Evolutionary conservation across 2,797 vertebrate species (phyloP), one percentile per base, ranked within the genome.

Genomic region (Amazona ochrocephala): DNA sequence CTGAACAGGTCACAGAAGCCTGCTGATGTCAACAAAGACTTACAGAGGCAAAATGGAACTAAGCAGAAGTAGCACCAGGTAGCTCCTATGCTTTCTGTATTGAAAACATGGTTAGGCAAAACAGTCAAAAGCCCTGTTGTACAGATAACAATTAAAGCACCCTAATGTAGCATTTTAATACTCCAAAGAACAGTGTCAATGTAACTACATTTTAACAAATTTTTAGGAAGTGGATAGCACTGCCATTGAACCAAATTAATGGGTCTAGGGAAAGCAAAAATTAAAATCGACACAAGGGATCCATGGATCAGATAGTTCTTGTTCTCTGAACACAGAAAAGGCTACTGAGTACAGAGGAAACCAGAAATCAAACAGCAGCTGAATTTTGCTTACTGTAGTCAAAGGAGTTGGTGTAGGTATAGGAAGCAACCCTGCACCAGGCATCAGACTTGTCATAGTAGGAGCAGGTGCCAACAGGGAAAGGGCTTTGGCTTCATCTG

Each of bases 401-500:
- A 99, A 97, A 4, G 99, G 98, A 13, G 98, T 95, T 53, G 99
- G 98, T 19, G 98, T 98, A 15, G 99, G 99, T 91, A 99, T 99
- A 39, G 99, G 99, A 89, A 99, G 98, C 95, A 99, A 97, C 58
- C 99, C 99, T 96, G 98, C 99, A 81, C 99, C 99, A 54, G 99
- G 98, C 96, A 99, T 98, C 98, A 99, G 96, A 93, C 97, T 99
- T 95, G 99, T 98, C 65, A 98, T 98, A 41, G 99, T 98, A 93
- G 99, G 92, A 91, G 98, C 98, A 90, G 99, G 99, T 10, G 99
- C 99, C 98, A 99, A 97, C 2, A 99, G 98, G 67, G 99, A 99
- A 65, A 99, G 98, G 74, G 99, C 99, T 98, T 99, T 99, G 97
- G 98, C 98, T 98, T 99, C 99, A 97, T 99, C 99, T 81, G 99